These are phyloP conservation scores for Cotesia chilonis DNA, from an alignment of 1,140 invertebrate species.

Conservation along the genomic window DNA sequence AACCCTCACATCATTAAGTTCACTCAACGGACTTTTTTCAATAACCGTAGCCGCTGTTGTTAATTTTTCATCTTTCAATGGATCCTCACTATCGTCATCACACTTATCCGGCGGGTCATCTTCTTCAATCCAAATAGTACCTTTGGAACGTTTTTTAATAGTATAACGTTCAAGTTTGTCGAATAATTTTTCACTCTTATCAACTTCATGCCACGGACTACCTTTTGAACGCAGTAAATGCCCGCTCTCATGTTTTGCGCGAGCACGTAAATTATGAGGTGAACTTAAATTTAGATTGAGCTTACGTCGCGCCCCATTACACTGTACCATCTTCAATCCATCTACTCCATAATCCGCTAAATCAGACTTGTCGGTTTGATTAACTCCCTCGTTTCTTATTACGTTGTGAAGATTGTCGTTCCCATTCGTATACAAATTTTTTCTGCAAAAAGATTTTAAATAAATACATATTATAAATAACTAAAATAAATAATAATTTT, in stretches of 20 bases:
- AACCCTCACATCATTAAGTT: slow-evolving; percentile 26
- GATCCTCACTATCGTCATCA: slow-evolving; percentile 18
- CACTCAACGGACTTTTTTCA: slow-evolving; percentile 29
- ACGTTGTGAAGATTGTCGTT: slow-evolving; percentile 54
- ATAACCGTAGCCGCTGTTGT: background rate
- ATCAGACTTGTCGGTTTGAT: slow-evolving; percentile 50
- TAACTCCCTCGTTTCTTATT: slow-evolving; percentile 51
- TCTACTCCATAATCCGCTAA: slow-evolving; percentile 51
- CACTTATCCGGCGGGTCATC: slow-evolving; percentile 52
- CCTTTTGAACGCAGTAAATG: slow-evolving; percentile 62
- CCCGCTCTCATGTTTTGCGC: slow-evolving; percentile 61
- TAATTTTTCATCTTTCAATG: too few species aligned
- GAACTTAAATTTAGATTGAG: slow-evolving; percentile 58
- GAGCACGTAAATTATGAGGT: slow-evolving; percentile 60
- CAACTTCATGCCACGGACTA: slow-evolving; percentile 56
- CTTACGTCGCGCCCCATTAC: slow-evolving; percentile 60
- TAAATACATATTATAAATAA: slow-evolving; percentile 14
- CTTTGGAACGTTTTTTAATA: slow-evolving; percentile 62
- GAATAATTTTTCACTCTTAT: slow-evolving; percentile 55
- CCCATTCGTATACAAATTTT: slow-evolving; percentile 57
- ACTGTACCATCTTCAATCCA: slow-evolving; percentile 61
- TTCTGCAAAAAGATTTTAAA: slow-evolving; percentile 48
- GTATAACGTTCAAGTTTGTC: slow-evolving; percentile 61
- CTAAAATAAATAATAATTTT: background rate
- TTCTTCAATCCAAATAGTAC: slow-evolving; percentile 63